Conservation (phyloP, 2,797 vertebrate genomes). For the Onychomys arenicola region DNA sequence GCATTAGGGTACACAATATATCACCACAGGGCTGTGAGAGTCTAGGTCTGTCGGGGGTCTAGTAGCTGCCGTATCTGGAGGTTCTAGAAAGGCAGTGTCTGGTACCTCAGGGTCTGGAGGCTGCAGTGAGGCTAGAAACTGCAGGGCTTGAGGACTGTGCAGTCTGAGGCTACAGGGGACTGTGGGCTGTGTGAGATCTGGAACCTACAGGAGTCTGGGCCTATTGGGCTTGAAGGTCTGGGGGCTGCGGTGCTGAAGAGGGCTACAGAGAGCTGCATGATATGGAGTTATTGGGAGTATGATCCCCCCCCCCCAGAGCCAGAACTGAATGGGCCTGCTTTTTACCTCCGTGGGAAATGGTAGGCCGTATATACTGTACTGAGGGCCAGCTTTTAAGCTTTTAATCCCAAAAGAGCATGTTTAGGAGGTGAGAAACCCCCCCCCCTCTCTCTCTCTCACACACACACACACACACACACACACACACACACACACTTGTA, state of each 20-base stretch:
- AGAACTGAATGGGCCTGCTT: neutral
- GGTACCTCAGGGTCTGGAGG: neutral
- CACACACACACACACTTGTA: neutral
- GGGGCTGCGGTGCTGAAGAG: neutral
- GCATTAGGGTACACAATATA: too few species aligned
- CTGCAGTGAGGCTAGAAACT: neutral
- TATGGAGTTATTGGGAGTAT: neutral
- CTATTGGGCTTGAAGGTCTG: neutral
- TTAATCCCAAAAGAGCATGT: neutral
- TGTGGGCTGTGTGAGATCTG: too few species aligned
- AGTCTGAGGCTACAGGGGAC: neutral
- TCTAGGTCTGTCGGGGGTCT: neutral
- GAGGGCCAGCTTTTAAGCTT: slow-evolving; percentile 38
- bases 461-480: too few species aligned
- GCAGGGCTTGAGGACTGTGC: neutral
- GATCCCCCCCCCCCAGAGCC: neutral
- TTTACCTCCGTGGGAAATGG: neutral
- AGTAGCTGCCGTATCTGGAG: neutral
- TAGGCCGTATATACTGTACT: neutral
- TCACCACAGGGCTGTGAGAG: neutral
- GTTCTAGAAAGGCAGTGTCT: neutral
- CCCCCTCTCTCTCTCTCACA: too few species aligned
- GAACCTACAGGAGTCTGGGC: neutral
- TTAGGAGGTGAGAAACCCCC: slow-evolving; percentile 59
- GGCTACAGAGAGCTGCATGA: too few species aligned